Conservation (phyloP, 2,797 vertebrate genomes). For the Heliangelus exortis region DNA sequence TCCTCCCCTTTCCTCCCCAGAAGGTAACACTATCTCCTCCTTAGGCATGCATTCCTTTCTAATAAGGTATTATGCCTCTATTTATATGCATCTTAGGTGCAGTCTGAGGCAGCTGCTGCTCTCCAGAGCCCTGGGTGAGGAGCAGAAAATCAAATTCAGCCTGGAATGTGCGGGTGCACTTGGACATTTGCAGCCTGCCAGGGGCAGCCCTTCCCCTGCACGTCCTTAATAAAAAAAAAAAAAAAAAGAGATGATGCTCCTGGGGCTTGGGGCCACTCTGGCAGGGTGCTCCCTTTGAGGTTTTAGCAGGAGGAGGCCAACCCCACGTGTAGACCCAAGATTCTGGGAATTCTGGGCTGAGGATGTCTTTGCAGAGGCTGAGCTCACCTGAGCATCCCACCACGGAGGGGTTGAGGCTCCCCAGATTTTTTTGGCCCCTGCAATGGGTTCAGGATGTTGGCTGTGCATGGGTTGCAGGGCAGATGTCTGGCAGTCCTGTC, state of each 20-base stretch:
- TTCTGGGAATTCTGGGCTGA: neutral
- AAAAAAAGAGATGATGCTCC: neutral
- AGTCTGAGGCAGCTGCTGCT: constrained; percentile 64
- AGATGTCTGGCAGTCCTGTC: neutral
- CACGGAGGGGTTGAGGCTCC: neutral
- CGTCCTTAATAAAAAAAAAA: neutral
- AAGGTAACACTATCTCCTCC: constrained; percentile 57
- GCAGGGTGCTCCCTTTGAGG: accelerated
- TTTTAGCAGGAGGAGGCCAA: neutral
- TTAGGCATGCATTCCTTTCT: constrained; percentile 63
- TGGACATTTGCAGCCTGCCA: neutral
- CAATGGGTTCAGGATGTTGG: neutral
- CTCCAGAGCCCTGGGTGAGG: constrained; percentile 28
- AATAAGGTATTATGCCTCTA: constrained; percentile 57
- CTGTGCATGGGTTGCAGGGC: neutral
- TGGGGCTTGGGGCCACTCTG: neutral
- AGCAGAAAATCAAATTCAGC: constrained; percentile 66
- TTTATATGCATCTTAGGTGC: constrained; percentile 56
- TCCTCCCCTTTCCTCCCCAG: constrained; percentile 4
- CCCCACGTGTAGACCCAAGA: accelerated
- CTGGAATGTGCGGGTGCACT: constrained; percentile 55
- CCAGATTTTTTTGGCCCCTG: neutral
- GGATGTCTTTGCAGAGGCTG: neutral
- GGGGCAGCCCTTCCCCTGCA: neutral
- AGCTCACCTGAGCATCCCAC: neutral